Conservation (phyloP, 2,113 vertebrate species). For the Xiphias gladius region DNA sequence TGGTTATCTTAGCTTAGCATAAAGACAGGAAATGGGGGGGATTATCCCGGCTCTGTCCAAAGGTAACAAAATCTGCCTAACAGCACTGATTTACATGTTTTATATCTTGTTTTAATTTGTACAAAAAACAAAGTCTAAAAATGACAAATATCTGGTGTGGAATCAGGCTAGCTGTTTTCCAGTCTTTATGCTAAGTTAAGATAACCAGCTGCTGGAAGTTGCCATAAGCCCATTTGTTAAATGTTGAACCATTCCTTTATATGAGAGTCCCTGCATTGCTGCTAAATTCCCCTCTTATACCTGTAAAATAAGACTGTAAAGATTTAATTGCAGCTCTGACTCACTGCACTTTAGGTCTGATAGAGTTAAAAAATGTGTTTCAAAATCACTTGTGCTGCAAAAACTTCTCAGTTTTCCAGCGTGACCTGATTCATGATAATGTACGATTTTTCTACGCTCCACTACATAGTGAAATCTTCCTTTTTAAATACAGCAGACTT, state of each 20-base stretch:
- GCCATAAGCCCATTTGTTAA: neutral
- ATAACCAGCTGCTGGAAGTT: too few relatives aligned
- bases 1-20: too few relatives aligned
- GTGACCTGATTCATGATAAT: conserved; percentile 8
- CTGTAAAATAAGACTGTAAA: neutral
- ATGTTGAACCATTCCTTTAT: neutral
- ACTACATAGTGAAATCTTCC: conserved; percentile 13
- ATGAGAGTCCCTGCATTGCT: neutral
- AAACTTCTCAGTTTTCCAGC: neutral
- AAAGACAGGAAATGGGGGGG: too few relatives aligned
- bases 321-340: neutral
- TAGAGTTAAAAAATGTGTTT: neutral
- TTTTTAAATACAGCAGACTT: conserved; percentile 33
- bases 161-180: too few relatives aligned
- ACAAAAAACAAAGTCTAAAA: neutral
- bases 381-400: conserved; percentile 17
- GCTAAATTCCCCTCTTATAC: neutral
- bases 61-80: too few relatives aligned
- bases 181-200: too few relatives aligned
- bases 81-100: too few relatives aligned
- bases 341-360: neutral
- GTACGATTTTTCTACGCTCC: conserved; percentile 8
- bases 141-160: too few relatives aligned
- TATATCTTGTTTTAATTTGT: too few relatives aligned
- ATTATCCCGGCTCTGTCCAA: too few relatives aligned